phyloP scores from a whole-genome alignment of 1,140 invertebrate genomes.

The Melipona quadrifasciata region DNA sequence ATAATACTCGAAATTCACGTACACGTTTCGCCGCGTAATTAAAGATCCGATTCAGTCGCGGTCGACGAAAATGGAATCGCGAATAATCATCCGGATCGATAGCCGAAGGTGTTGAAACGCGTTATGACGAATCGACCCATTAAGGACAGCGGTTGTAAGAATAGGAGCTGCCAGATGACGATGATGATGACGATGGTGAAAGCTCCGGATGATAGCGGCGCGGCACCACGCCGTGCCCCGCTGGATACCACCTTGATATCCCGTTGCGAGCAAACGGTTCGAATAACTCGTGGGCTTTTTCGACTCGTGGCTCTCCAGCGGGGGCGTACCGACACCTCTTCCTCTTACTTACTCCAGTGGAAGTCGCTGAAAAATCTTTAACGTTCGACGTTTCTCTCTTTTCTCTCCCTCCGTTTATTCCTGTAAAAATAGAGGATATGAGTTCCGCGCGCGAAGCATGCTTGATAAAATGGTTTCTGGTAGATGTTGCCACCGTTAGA shows the following conservation, averaged over 20 bases:
- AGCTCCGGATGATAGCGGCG: constrained; percentile 65
- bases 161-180: constrained; percentile 71
- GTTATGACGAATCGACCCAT: constrained; percentile 66
- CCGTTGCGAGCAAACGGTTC: constrained; percentile 68
- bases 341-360: constrained; percentile 27
- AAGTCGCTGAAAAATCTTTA: neutral
- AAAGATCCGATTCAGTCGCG: neutral
- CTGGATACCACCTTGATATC: constrained; percentile 71
- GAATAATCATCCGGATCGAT: constrained; percentile 28
- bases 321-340: constrained; percentile 28
- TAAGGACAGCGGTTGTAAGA: constrained; percentile 55
- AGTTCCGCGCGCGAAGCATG: neutral
- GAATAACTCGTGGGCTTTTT: constrained; percentile 64
- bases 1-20: neutral
- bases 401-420: neutral
- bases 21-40: too few species aligned
- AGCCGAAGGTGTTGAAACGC: constrained; percentile 61
- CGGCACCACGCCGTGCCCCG: constrained; percentile 71
- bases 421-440: neutral
- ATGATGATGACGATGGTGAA: constrained; percentile 72
- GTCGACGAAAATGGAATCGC: neutral
- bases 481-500: neutral
- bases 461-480: neutral
- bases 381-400: neutral
- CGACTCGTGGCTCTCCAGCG: constrained; percentile 30